These are phyloP conservation scores for Meloidogyne floridensis DNA, from an alignment of 1,140 invertebrate genomes.

Conservation along the genomic window DNA sequence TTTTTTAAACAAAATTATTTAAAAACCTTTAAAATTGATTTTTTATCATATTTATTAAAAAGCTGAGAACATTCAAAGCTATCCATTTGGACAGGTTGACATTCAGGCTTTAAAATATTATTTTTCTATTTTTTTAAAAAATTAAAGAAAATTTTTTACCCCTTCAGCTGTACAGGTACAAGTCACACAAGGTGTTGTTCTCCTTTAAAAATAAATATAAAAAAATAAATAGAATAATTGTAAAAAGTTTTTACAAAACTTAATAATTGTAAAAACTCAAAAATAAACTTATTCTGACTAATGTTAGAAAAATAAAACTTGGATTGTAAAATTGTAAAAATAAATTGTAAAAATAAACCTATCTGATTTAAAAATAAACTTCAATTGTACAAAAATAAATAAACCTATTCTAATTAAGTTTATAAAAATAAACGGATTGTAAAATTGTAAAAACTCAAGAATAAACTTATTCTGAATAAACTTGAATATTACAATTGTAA, in stretches of 20 bases:
- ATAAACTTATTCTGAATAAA: too few species aligned
- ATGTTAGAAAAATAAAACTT: too few species aligned
- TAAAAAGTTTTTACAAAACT: too few species aligned
- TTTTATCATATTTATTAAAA: constrained; percentile 49
- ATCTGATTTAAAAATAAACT: not conserved
- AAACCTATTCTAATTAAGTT: too few species aligned
- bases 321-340: too few species aligned
- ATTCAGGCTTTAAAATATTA: constrained; percentile 41
- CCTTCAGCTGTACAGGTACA: constrained; percentile 59
- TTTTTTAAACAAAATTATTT: not conserved
- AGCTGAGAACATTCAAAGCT: constrained; percentile 53
- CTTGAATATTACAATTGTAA: too few species aligned
- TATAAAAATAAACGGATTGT: too few species aligned
- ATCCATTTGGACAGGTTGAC: constrained; percentile 45
- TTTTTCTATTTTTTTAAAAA: not conserved
- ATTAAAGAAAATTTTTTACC: constrained; percentile 21
- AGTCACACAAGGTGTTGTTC: constrained; percentile 54
- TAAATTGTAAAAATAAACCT: not conserved
- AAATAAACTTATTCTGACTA: too few species aligned
- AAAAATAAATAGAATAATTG: not conserved
- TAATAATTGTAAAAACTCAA: too few species aligned
- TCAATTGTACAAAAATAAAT: too few species aligned
- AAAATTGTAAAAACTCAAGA: too few species aligned
- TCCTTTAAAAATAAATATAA: constrained; percentile 19
- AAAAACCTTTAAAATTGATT: constrained; percentile 40